Conservation (phyloP, 1,140 invertebrate genomes). For the Drosophila insularis region DNA sequence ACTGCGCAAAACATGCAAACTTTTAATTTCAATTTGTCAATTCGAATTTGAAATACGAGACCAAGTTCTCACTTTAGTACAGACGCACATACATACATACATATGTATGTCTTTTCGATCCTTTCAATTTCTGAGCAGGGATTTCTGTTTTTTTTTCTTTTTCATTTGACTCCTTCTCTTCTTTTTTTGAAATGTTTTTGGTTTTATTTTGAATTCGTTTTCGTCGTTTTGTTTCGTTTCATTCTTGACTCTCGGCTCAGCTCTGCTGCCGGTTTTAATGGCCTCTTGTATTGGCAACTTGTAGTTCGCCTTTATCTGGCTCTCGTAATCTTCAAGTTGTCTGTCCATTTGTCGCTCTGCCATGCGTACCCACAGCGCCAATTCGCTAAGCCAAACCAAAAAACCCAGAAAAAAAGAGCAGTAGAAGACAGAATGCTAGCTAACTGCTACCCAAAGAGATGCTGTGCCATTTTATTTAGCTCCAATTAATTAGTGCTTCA, state of each 20-base stretch:
- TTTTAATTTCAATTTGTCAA: constrained; percentile 81
- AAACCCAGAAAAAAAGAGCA: constrained; percentile 32
- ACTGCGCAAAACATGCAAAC: constrained; percentile 71
- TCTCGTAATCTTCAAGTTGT: constrained; percentile 70
- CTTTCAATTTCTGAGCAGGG: constrained; percentile 47
- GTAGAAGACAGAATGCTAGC: background rate
- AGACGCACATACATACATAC: too few species aligned
- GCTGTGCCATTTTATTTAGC: constrained; percentile 82
- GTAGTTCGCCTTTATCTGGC: constrained; percentile 80
- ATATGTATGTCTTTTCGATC: constrained; percentile 11
- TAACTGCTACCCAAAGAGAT: constrained; percentile 43
- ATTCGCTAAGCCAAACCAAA: constrained; percentile 47
- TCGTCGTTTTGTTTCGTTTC: constrained; percentile 3
- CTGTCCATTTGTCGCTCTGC: constrained; percentile 22
- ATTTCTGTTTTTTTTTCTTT: constrained; percentile 42
- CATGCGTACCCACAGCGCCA: constrained; percentile 68
- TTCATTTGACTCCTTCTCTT: constrained; percentile 12
- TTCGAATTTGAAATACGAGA: constrained; percentile 56
- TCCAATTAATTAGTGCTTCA: constrained; percentile 83
- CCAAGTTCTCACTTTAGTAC: constrained; percentile 52
- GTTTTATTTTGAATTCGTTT: background rate
- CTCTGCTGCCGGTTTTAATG: constrained; percentile 72
- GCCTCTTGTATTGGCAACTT: constrained; percentile 82
- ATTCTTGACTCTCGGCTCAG: constrained; percentile 18
- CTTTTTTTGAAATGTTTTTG: constrained; percentile 11